These are phyloP conservation scores for Macrosteles quadrilineatus DNA, from an alignment of 1,140 invertebrate genomes.

Conservation along the genomic window DNA sequence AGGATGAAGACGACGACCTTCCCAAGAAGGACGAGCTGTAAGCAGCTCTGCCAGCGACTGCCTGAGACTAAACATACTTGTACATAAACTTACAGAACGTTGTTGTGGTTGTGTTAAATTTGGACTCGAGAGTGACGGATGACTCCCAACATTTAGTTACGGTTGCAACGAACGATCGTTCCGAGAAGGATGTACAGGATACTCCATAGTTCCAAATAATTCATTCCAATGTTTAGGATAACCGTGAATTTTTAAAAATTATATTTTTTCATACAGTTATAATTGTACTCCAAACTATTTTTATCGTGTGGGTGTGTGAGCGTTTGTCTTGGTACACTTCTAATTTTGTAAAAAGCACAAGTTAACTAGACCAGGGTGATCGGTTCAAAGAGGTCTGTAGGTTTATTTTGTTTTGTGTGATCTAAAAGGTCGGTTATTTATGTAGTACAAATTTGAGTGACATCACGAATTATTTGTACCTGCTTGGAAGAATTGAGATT, in stretches of 20 bases:
- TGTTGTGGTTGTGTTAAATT: conserved; percentile 13
- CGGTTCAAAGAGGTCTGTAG: conserved; percentile 9
- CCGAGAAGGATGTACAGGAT: not conserved
- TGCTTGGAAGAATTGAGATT: no score
- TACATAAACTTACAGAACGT: conserved; percentile 3
- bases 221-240: conserved; percentile 19
- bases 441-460: no score
- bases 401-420: no score
- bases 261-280: conserved; percentile 11
- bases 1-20: conserved; percentile 65
- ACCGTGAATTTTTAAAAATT: conserved; percentile 4
- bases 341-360: conserved; percentile 4
- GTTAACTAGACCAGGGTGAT: not conserved
- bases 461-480: no score
- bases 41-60: conserved; percentile 37
- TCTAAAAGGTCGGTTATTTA: no score
- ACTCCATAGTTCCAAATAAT: not conserved
- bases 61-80: no score
- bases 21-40: conserved; percentile 69
- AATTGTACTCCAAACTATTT: not conserved
- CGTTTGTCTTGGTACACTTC: not conserved
- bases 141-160: not conserved
- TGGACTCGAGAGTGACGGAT: conserved; percentile 4
- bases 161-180: not conserved
- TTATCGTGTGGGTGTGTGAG: not conserved